A percentile compares a stretch with the other conserved stretches of the same genome.
Evolutionary conservation across 1,140 invertebrate genomes (phyloP).

Genomic region (Drosophila sulfurigaster): DNA sequence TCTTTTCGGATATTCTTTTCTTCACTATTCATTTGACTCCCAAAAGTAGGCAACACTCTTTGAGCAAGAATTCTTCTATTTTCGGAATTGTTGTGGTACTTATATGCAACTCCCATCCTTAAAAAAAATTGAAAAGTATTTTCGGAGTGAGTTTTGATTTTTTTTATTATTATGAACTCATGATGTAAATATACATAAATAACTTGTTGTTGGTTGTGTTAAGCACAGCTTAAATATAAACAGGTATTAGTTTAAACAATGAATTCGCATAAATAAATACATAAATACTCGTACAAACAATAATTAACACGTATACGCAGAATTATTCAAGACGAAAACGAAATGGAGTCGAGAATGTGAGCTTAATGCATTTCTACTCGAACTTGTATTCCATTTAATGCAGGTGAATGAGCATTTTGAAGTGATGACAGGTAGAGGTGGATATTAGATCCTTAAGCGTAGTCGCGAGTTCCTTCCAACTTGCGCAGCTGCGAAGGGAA

Average conservation of each 20-base stretch:
- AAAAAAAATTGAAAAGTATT: background rate
- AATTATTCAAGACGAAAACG: slow-evolving; percentile 47
- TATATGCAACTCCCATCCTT: background rate
- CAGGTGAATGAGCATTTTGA: slow-evolving; percentile 38
- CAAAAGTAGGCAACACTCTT: background rate
- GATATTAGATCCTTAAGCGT: slow-evolving; percentile 56
- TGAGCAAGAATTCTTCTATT: background rate
- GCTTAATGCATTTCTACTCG: slow-evolving; percentile 3
- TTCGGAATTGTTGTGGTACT: background rate
- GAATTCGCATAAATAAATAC: slow-evolving; percentile 73
- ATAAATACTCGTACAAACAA: slow-evolving; percentile 60
- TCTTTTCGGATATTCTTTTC: no score
- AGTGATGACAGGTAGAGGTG: background rate
- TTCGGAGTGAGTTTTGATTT: background rate
- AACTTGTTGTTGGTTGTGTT: slow-evolving; percentile 45
- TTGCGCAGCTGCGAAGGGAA: slow-evolving; percentile 71
- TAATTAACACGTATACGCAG: slow-evolving; percentile 45
- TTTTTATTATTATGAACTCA: slow-evolving; percentile 56
- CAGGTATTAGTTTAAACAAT: slow-evolving; percentile 56
- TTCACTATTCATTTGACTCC: background rate
- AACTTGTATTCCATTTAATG: slow-evolving; percentile 20
- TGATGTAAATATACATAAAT: slow-evolving; percentile 32
- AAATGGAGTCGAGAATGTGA: slow-evolving; percentile 37
- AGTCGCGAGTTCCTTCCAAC: slow-evolving; percentile 76
- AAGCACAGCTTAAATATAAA: slow-evolving; percentile 63